Base-by-base conservation (phyloP, 2,888 invertebrate species). In the Scelioninae gen. 2 region DNA sequence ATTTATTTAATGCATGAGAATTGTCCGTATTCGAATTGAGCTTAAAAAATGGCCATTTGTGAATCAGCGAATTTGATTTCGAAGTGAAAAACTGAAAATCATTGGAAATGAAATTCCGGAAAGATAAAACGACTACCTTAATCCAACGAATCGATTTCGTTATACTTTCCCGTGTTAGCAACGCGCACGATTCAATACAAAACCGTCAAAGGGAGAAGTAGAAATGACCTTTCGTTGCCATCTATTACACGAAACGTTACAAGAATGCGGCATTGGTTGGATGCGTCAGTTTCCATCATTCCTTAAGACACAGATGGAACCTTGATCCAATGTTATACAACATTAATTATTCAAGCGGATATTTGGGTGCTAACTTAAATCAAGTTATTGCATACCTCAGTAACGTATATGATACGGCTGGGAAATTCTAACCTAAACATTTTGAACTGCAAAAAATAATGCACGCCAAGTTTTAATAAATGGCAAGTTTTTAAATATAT, bases 321-420 rank as follows among this genome's bases (percentile, higher is more conserved):
- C 41, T 41, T 10, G 18, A 41, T 41, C 41, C n/a, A 10, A 41
- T 18, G 41, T 41, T 19, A 45, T 45, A 45, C 19, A n/a, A 25
- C 22, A 45, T 45, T 25, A 19, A 19, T 45, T 25, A 22, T 45
- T 41, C 18, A 41, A 10, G 18, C 41, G n/a, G 18, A 19, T 10
- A 41, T 19, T 41, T 18, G n/a, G n/a, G 18, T 13, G 37, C 37
- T 18, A 41, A 18, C 16, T 41, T 18, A 41, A 41, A 18, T 41
- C 18, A 9, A 18, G 18, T 16, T 41, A 16, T 41, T 10, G 10
- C 41, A 10, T 13, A 1, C 13, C n/a, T n/a, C n/a, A n/a, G n/a
- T n/a, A n/a, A n/a, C n/a, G n/a, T n/a, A n/a, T n/a, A n/a, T n/a
- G n/a, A n/a, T n/a, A n/a, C n/a, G n/a, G n/a, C n/a, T n/a, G n/a